Evolutionary conservation across 1,140 invertebrate species (phyloP), one percentile per base, ranked within the genome.

Genomic region (Lordiphosa stackelbergi): DNA sequence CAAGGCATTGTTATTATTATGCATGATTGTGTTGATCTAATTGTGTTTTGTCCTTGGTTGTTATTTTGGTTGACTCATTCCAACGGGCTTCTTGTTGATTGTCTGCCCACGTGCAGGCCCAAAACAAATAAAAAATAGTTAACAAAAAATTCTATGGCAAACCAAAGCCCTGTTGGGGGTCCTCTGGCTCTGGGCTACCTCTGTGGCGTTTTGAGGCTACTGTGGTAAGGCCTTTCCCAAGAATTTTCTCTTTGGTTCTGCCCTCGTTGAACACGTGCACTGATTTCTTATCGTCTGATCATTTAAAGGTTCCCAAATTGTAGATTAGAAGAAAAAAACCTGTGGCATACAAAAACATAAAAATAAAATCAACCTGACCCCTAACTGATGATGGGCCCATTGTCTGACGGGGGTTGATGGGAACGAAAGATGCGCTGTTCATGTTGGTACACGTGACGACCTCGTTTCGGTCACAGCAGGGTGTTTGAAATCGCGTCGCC

Each of bases 371-470:
- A 83, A 79, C 62, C 75, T 83, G 75, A 79, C 75, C 74, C 70
- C 71, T 74, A 37, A 19, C 47, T 24, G 53, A 10, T 40, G 47
- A 37, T 31, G 28, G 28, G 48, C 41, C 55, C 16, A 64, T 66
- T 72, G 54, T 53, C 59, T 48, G 53, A 53, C 41, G 52, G 49
- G 51, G 58, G 49, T 38, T 53, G 56, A 34, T 48, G 7, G 38
- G 9, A 22, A 31, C 45, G 37, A 43, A 13, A 16, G 31, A 16
- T 35, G 36, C 35, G 43, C 1, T n/a, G 43, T 55, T 53, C 71
- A 62, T 81, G 71, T 79, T 79, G 75, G 51, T 83, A 71, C 75
- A 79, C 71, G 77, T 79, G 75, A 83, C 75, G 74, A 81, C 66
- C 75, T 71, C 74, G 75, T 79, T 79, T 68, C 48, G 40, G 35